phyloP scores from a whole-genome alignment of 2,888 invertebrate genomes.

The Torymus texanus region DNA sequence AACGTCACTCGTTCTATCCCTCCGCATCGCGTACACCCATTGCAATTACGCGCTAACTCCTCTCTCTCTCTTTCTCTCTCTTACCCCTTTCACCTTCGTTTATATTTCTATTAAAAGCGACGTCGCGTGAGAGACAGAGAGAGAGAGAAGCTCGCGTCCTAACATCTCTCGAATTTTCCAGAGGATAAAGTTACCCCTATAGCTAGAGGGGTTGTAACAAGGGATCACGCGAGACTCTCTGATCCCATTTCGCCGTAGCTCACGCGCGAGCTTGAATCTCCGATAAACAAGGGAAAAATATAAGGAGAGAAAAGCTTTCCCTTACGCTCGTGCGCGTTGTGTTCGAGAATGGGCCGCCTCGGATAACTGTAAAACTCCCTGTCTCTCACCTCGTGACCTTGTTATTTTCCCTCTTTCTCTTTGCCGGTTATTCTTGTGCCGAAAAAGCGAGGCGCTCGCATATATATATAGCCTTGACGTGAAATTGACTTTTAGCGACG shows the following conservation, averaged over 20 bases:
- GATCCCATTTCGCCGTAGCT: background rate
- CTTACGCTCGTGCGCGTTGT: no score
- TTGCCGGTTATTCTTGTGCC: background rate
- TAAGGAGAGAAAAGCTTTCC: constrained; percentile 33
- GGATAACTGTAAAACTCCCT: no score
- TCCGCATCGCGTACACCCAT: no score
- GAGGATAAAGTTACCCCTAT: constrained; percentile 1
- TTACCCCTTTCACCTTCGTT: background rate
- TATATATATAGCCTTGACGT: background rate
- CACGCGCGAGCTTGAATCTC: background rate
- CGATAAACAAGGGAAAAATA: constrained; percentile 39
- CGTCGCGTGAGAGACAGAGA: no score
- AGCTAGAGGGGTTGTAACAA: background rate
- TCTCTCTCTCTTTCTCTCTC: no score
- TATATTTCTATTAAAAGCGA: constrained; percentile 19
- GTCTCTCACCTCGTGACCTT: constrained; percentile 45
- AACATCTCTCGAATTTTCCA: background rate
- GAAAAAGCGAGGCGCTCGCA: background rate
- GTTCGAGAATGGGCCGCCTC: no score
- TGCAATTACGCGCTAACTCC: constrained; percentile 3
- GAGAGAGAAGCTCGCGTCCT: background rate
- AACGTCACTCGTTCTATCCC: background rate
- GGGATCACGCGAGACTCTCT: constrained; percentile 6
- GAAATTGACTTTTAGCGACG: constrained; percentile 39
- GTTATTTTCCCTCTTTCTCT: constrained; percentile 30